Conservation (phyloP, 2,113 vertebrate genomes). For the Spheniscus mendiculus region DNA sequence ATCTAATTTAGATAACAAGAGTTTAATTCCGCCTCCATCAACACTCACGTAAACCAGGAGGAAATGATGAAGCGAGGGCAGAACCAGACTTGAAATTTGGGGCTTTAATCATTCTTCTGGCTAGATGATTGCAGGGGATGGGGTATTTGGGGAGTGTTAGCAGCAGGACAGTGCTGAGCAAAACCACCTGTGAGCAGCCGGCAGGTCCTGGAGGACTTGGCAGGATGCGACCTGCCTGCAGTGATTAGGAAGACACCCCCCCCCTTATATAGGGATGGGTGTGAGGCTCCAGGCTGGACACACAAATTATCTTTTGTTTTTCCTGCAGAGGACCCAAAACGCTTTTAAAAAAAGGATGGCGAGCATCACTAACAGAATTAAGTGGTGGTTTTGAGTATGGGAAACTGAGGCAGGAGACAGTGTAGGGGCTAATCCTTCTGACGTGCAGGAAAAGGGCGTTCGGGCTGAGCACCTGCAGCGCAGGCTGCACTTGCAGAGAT, state of each 20-base stretch:
- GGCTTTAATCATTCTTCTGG: background rate
- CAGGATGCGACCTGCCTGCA: background rate
- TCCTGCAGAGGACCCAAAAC: background rate
- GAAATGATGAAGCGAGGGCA: background rate
- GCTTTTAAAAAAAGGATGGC: accelerated
- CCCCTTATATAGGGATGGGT: background rate
- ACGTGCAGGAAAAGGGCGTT: accelerated
- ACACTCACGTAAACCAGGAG: background rate
- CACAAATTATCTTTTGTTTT: accelerated
- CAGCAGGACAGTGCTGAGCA: background rate
- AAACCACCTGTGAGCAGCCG: background rate
- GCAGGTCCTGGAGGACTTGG: background rate
- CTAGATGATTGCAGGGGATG: background rate
- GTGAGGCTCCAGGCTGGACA: background rate
- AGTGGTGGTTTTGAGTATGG: background rate
- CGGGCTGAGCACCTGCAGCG: background rate
- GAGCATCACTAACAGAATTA: background rate
- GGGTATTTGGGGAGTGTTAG: background rate
- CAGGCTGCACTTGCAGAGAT: background rate
- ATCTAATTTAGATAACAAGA: background rate
- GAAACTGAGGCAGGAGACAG: background rate
- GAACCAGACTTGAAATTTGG: background rate
- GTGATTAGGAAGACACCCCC: background rate
- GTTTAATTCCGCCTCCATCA: background rate
- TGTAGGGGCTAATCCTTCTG: background rate